Percentiles rank a stretch among this genome's conserved stretches.
Evolutionary conservation across 2,797 vertebrate genomes (phyloP).

Genomic region (Euphonia xanthogaster): DNA sequence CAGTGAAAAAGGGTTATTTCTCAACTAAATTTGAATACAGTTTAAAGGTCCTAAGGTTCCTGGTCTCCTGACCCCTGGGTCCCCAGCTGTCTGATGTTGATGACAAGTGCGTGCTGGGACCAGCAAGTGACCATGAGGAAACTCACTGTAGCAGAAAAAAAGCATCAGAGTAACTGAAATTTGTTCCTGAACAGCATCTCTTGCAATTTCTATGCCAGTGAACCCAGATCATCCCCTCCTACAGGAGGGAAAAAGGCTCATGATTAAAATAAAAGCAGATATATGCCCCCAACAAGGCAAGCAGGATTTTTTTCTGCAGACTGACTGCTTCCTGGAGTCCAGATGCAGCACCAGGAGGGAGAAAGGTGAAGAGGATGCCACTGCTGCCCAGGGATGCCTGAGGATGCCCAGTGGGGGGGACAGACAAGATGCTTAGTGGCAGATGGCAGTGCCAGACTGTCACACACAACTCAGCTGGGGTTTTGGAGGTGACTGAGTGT

Average conservation of each 20-base stretch:
- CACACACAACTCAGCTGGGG: not conserved
- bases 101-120: not conserved
- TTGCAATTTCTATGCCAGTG: not conserved
- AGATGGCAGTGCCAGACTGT: not conserved
- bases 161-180: not conserved
- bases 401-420: not conserved
- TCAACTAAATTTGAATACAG: constrained; percentile 7
- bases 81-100: not conserved
- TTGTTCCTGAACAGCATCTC: not conserved
- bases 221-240: not conserved
- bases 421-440: not conserved
- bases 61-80: not conserved
- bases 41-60: not conserved
- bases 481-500: not conserved
- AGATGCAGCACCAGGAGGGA: not conserved
- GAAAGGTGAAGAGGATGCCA: not conserved
- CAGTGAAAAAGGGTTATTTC: constrained; percentile 54
- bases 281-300: not conserved
- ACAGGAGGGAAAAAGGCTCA: not conserved
- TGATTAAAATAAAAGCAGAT: not conserved
- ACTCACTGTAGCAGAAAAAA: not conserved
- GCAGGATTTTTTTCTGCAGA: not conserved
- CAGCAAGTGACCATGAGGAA: not conserved
- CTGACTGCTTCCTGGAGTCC: not conserved
- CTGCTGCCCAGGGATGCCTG: not conserved